Evolutionary conservation across 2,888 invertebrate genomes (phyloP).

Genomic region (Cerastis rubricosa): DNA sequence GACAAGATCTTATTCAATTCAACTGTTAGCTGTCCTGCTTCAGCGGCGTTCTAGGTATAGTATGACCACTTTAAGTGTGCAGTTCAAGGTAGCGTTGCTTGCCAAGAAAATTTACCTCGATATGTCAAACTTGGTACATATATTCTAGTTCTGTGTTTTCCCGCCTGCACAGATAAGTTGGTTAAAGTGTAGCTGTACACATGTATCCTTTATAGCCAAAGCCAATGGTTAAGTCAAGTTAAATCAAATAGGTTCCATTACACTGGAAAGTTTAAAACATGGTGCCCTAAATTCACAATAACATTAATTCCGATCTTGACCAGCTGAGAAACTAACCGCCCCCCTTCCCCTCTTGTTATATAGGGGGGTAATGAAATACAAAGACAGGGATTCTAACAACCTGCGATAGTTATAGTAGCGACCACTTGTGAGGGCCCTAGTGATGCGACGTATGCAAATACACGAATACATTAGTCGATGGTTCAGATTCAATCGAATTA

Average conservation of each 20-base stretch:
- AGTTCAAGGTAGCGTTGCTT: too few species aligned
- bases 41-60: too few species aligned
- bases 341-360: constrained; percentile 33
- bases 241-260: not conserved
- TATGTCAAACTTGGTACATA: too few species aligned
- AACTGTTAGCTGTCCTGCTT: constrained; percentile 5
- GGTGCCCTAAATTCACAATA: constrained; percentile 17
- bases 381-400: constrained; percentile 64
- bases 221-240: not conserved
- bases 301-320: constrained; percentile 48
- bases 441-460: constrained; percentile 74
- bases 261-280: constrained; percentile 13
- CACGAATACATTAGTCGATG: constrained; percentile 62
- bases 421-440: constrained; percentile 78
- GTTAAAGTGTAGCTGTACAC: too few species aligned
- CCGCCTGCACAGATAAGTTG: too few species aligned
- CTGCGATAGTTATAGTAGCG: constrained; percentile 68
- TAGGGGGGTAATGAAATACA: constrained; percentile 66
- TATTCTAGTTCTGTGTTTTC: too few species aligned
- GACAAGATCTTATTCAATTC: constrained; percentile 39
- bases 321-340: constrained; percentile 28
- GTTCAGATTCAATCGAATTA: constrained; percentile 22
- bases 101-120: too few species aligned
- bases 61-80: too few species aligned
- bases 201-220: too few species aligned